phyloP scores from a whole-genome alignment of 2,113 vertebrate species.

The Ptyas mucosa region DNA sequence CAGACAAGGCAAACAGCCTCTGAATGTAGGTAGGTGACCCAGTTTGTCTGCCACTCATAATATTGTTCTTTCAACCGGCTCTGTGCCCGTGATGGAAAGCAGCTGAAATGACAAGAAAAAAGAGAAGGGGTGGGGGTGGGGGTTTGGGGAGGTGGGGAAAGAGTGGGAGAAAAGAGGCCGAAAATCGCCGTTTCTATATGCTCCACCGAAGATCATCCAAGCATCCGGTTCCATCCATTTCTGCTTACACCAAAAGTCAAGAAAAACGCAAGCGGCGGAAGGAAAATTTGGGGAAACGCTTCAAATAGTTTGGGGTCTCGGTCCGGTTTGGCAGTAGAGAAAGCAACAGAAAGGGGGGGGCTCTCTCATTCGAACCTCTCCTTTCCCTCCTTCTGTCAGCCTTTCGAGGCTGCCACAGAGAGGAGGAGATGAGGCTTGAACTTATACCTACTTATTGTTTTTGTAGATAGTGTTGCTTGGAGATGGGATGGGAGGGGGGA shows the following conservation, averaged over 20 bases:
- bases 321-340: background rate
- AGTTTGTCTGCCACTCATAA: background rate
- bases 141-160: background rate
- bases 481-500: too few species aligned
- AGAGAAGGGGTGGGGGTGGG: background rate
- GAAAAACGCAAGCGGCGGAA: background rate
- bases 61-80: background rate
- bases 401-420: too few species aligned
- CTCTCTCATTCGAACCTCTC: background rate
- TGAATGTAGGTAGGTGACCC: background rate
- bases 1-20: accelerated
- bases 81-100: background rate
- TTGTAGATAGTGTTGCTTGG: too few species aligned
- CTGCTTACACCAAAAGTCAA: background rate
- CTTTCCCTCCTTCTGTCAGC: too few species aligned
- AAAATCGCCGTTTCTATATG: background rate
- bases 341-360: background rate
- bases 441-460: too few species aligned
- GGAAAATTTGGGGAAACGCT: background rate
- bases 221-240: background rate
- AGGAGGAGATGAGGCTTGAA: too few species aligned
- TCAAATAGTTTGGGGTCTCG: too few species aligned
- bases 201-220: background rate
- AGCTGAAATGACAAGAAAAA: background rate
- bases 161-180: background rate